Percentiles rank a stretch among this genome's conserved stretches.
phyloP scores from a whole-genome alignment of 2,888 invertebrate species.

The Plebejus melissa region DNA sequence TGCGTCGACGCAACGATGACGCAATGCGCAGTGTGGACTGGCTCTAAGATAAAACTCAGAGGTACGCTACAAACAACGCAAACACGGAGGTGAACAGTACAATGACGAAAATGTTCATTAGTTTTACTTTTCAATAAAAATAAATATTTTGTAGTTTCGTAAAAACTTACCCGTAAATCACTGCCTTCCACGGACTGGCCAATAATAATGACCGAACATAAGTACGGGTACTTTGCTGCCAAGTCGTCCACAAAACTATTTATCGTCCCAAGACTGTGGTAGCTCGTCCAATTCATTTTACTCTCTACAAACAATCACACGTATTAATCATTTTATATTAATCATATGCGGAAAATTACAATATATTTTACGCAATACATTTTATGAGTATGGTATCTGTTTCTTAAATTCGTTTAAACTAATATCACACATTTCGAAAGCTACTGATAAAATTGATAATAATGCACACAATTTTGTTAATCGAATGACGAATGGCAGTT shows the following conservation, averaged over 20 bases:
- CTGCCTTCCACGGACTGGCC: constrained; percentile 62
- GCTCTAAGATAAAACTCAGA: too few species aligned
- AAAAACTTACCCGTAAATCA: constrained; percentile 54
- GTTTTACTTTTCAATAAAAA: too few species aligned
- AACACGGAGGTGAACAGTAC: too few species aligned
- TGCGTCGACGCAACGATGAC: too few species aligned
- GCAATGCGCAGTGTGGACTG: too few species aligned
- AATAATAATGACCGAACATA: constrained; percentile 58
- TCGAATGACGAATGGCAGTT: background rate
- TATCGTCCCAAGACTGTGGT: constrained; percentile 60
- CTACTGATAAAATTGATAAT: background rate
- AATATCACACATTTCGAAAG: background rate
- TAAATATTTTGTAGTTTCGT: too few species aligned
- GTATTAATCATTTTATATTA: background rate
- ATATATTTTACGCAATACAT: background rate
- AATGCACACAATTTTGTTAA: background rate
- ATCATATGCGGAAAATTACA: background rate
- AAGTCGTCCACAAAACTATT: constrained; percentile 60
- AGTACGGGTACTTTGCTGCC: constrained; percentile 52
- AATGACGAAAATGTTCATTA: too few species aligned
- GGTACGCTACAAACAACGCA: too few species aligned
- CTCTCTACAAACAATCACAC: constrained; percentile 37
- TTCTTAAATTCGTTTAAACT: background rate
- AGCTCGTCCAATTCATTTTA: constrained; percentile 63
- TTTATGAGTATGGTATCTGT: too few species aligned